Base-by-base conservation (phyloP, 2,113 vertebrate genomes). In the Nothoprocta pentlandii region DNA sequence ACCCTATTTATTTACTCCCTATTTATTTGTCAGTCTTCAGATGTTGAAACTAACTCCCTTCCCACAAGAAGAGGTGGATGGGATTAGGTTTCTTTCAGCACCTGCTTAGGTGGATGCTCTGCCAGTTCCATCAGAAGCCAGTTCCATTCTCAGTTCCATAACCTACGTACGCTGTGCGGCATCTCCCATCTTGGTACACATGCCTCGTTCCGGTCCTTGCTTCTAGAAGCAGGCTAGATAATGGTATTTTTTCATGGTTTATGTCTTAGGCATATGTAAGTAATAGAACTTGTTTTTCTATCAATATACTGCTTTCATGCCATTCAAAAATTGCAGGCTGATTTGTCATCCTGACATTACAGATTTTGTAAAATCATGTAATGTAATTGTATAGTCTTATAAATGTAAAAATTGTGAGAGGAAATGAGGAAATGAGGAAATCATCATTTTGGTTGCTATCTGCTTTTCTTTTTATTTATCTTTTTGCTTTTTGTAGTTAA, bases 201-300 rank as follows among this genome's bases (percentile, higher is more conserved):
- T 56, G 22, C 32, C 75, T 73, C 58, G 26, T 16, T 41, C 58
- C 69, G 63, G 17, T 11, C 20, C 32, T 66, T 62, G 13, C 67
- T 77, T 80, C 41, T 83, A 63, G 44, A 58, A 77, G 10, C n/a
- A 17, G 79, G 54, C 22, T 78, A 64, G 16, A n/a, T 44, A 30
- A 23, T 10, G 46, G 28, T 36, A n/a, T 26, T 85, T 90, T 32
- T 32, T 49, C 28, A n/a, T 62, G 8, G 42, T 53, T 7, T 68
- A 1, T 32, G 47, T 58, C 17, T 1, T 56, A 42, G 25, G 14
- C 42, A 15, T 0, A 0, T 68, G 16, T 70, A n/a, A 77, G 12
- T 25, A 41, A 46, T 25, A 62, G 32, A 47, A 26, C 9, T 56
- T 56, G 3, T 25, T 79, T 85, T 71, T 85, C 34, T n/a, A 34